Base-by-base conservation (phyloP, 2,797 vertebrate genomes). In the Enteromius radiatus region DNA sequence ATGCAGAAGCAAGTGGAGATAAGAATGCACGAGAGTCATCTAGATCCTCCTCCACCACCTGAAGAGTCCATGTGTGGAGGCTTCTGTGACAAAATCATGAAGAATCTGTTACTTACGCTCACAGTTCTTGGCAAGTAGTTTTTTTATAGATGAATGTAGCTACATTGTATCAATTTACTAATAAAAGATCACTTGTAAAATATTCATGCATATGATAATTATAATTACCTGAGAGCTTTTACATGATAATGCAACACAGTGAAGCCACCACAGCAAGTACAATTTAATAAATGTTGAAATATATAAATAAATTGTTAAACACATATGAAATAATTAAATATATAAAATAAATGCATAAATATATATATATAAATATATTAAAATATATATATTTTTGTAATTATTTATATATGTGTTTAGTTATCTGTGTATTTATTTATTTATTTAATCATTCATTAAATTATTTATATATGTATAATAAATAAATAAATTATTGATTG, bases 1-100 rank as follows among this genome's bases (percentile, higher is more conserved):
- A 99, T 99, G 96, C 96, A 97, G 91, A 99, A 97, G 91, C 97
- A 98, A 93, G 97, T 98, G 82, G 97, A 99, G 90, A 97, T 99
- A 83, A 96, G 96, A 87, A 97, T 99, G 96, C 94, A 96, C 0
- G 97, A 98, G 88, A 96, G 90, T 89, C 95, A 97, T 65, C 88
- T 98, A 89, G 94, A 92, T 82, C 92, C 95, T 0, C 70, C 90
- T 71, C 91, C 93, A 85, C 87, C 92, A 61, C 45, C 89, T 86
- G 43, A 89, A 0, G 89, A 93, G 41, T 88, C 89, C 4, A 38
- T 91, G 15, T 97, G 97, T 82, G 87, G 94, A 90, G 85, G 90
- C 38, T 14, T 97, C 71, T 99, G 96, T 63, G 92, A 95, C 84
- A 97, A 95, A 31, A 91, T 99, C 84, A 94, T 93, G 89, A 98